Percentiles rank a stretch among this genome's conserved stretches.
Evolutionary conservation across 1,140 invertebrate genomes (phyloP).

Genomic region (Zaprionus ornatus): DNA sequence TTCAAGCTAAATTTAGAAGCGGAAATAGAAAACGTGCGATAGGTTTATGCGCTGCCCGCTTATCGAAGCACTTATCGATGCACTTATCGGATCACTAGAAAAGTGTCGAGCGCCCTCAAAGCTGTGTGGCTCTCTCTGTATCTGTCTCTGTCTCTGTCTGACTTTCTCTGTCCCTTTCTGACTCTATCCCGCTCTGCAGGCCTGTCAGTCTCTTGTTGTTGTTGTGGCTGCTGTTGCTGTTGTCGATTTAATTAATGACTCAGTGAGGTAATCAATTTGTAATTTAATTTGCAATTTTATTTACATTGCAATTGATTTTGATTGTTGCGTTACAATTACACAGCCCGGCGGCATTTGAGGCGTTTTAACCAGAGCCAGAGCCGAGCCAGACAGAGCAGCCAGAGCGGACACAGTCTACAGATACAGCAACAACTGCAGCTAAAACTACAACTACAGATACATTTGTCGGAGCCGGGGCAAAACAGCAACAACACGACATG

Average conservation of each 20-base stretch:
- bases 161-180: neutral
- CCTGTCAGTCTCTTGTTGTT: neutral
- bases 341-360: slow-evolving; percentile 53
- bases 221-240: slow-evolving; percentile 16
- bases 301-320: slow-evolving; percentile 81
- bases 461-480: slow-evolving; percentile 7
- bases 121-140: neutral
- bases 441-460: slow-evolving; percentile 13
- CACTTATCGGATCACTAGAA: neutral
- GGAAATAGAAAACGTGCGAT: slow-evolving; percentile 4
- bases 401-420: neutral
- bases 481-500: slow-evolving; percentile 1
- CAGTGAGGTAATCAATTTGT: slow-evolving; percentile 81
- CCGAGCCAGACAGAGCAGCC: neutral
- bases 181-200: neutral
- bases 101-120: neutral
- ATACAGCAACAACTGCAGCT: slow-evolving; percentile 14
- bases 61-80: neutral
- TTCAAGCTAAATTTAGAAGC: neutral
- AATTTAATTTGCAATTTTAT: slow-evolving; percentile 81
- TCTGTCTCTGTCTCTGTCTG: neutral
- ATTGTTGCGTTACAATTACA: slow-evolving; percentile 80
- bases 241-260: slow-evolving; percentile 74
- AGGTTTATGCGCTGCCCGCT: neutral
- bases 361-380: slow-evolving; percentile 40